Base-by-base conservation (phyloP, 2,797 vertebrate species). In the Platyrinchus mystaceus region DNA sequence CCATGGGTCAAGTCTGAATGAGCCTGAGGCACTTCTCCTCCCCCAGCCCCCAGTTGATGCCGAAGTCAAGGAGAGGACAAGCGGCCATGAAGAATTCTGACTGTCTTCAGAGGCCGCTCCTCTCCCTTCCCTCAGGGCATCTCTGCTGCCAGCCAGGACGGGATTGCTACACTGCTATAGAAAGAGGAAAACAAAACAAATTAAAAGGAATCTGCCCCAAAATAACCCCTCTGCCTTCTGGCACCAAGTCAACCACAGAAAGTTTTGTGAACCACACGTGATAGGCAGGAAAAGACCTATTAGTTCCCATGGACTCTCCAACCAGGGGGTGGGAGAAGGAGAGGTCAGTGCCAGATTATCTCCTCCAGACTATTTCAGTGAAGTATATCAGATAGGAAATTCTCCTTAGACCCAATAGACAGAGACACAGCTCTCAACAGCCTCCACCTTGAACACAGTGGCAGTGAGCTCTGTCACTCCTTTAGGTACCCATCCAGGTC, bases 141-240 rank as follows among this genome's bases (percentile, higher is more conserved):
- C 44, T 64, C 81, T 58, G 50, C 74, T 95, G 93, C 90, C 93
- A 96, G 76, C 90, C 94, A 96, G 76, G 49, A 52, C 32, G 1
- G 74, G 82, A 93, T 95, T 92, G 94, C 93, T 81, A 90, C 85
- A 94, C 87, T 74, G 90, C 80, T 84, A 81, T 73, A 95, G 89
- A 96, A 93, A 93, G 56, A 84, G 73, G 55, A 90, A 91, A 94
- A 95, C 89, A 95, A 96, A 92, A 94, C 73, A 88, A 91, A 95
- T 77, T 30, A 80, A 91, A 95, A 92, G 64, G 69, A 89, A 91
- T 93, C 71, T 94, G 87, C 84, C 71, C 88, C 86, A 84, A 60
- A 96, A 95, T 93, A 94, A 94, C 91, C 93, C 60, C 82, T 95
- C 67, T 91, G 71, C 81, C 73, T 93, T 32, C 60, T 90, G 91